Evolutionary conservation across 2,113 vertebrate species (phyloP), one percentile per base, ranked within the genome.

Genomic region (Labeo catla): DNA sequence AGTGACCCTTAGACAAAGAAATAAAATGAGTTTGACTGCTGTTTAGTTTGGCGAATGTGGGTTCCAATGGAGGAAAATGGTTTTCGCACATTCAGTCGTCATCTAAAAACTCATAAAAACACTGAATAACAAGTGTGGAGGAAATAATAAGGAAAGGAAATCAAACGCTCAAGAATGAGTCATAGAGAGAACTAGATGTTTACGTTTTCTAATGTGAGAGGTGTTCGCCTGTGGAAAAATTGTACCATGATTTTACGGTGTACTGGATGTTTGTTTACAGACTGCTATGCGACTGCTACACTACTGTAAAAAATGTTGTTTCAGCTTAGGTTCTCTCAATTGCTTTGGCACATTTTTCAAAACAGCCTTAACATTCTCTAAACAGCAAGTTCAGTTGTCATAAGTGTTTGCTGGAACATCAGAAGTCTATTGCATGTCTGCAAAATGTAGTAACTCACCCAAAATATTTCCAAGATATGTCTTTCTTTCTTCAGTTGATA

Each of bases 1-100:
- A 68, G 59, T 89, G 76, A 88, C 87, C 85, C 79, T 88, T 85
- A 83, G 52, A 86, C 73, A 86, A 76, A 79, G 43, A 86, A 79
- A 65, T 79, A 86, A 77, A 66, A 87, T 63, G 8, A 87, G 52
- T 79, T 68, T 49, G 65, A 87, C 39, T 84, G 81, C 36, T 39
- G 23, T 63, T 57, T 79, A 68, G 73, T 49, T 79, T 34, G 6
- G 12, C 4, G 0, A 45, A 28, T 47, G 12, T 70, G 76, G 79
- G 63, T n/a, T 50, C 8, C 54, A 81, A 52, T 4, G 16, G 13
- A 63, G 57, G 57, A 81, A 77, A 39, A n/a, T 4, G 12, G 1
- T 2, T n/a, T 28, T 13, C 0, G 11, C 45, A 76, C n/a, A 13
- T 23, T 65, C n/a, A 1, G 50, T 59, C 10, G 13, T 28, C 59